Evolutionary conservation across 2,797 vertebrate species (phyloP).

Genomic region (Crenuchus spilurus): DNA sequence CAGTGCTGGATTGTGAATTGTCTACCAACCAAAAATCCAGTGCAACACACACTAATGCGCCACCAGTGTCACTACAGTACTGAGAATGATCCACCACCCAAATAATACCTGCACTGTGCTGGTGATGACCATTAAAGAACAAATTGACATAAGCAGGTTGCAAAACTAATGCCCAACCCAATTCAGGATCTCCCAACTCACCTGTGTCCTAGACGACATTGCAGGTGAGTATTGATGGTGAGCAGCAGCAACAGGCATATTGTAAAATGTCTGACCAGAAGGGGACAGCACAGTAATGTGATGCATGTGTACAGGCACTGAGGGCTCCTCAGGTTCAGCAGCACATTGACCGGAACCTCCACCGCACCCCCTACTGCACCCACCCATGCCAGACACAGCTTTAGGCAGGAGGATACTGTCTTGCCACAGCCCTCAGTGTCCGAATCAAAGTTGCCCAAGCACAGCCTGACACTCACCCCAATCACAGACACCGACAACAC

Average conservation of each 20-base stretch:
- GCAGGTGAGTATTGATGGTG: conserved; percentile 75
- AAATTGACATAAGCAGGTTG: too few relatives aligned
- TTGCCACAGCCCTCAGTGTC: conserved; percentile 17
- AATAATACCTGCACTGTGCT: too few relatives aligned
- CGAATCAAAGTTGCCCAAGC: conserved; percentile 52
- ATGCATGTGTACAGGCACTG: conserved; percentile 82
- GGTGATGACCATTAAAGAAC: too few relatives aligned
- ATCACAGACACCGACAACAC: conserved; percentile 65
- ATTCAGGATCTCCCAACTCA: conserved; percentile 52
- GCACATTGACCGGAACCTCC: conserved; percentile 71
- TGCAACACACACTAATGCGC: too few relatives aligned
- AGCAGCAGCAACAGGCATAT: conserved; percentile 79
- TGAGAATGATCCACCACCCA: too few relatives aligned
- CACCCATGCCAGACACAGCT: conserved; percentile 75
- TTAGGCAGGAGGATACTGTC: conserved; percentile 72
- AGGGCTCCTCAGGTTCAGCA: conserved; percentile 75
- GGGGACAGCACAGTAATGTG: conserved; percentile 76
- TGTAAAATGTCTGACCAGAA: conserved; percentile 81
- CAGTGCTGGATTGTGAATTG: too few relatives aligned
- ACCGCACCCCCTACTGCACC: conserved; percentile 73
- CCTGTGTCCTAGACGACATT: conserved; percentile 70
- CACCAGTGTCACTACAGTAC: too few relatives aligned
- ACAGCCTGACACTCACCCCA: conserved; percentile 70
- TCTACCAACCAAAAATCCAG: too few relatives aligned
- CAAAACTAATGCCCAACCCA: too few relatives aligned